Evolutionary conservation across 2,797 vertebrate species (phyloP), one percentile per base, ranked within the genome.

Genomic region (Octomys mimax): DNA sequence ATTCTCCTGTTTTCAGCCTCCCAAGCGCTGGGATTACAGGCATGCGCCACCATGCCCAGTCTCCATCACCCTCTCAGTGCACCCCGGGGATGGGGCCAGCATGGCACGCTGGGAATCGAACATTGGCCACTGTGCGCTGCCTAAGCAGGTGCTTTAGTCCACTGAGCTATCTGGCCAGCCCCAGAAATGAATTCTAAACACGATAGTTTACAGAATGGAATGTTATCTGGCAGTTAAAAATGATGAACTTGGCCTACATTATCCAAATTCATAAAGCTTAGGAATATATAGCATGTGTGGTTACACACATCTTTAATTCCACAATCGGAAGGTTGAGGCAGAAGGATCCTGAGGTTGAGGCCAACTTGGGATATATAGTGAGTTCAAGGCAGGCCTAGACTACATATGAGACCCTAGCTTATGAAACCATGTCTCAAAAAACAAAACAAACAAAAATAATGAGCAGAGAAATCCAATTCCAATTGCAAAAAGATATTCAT

Each of bases 241-340:
- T 73, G 33, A 62, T 36, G 5, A 92, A 68, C n/a, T 59, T 68
- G 21, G 79, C 33, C 21, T 70, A 57, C 19, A 86, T 70, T 78
- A 94, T 70, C 31, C 21, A 86, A 59, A 73, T 42, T 80, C 4
- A 84, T 59, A 75, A 82, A 90, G 57, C 54, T 89, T 24, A 91
- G 68, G 79, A 62, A 70, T 31, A 49, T 39, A 75, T 33, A 91
- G 71, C 73, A 14, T 26, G 46, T 52, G 75, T 78, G 42, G 46
- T 28, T 6, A 26, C 28, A 52, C 46, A 78, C 46, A 33, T 14
- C 28, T 52, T 18, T 52, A 19, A 78, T 19, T 2, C 46, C 28
- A 52, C 46, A 52, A 46, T 78, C 2, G 6, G 16, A 28, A 78
- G 75, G 28, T 24, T 52, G 28, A 78, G 75, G 28, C 28, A 78